Base-by-base conservation (phyloP, 92 coral and sea anemone species). In the Chrysogorgia sp. region DNA sequence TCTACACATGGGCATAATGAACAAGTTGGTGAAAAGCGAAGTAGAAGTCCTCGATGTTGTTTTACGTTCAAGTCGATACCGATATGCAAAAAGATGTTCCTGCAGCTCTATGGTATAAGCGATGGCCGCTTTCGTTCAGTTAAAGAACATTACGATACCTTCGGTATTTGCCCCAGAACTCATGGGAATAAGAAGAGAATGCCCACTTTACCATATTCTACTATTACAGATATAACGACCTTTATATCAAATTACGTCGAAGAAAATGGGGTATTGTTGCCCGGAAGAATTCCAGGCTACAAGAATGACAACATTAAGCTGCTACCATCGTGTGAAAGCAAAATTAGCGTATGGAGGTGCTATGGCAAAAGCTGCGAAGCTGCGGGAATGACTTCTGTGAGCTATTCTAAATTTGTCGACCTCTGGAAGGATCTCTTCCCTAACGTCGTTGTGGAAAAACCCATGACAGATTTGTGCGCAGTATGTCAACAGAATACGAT, bases 381-480 rank as follows among this genome's bases (percentile, higher is more conserved):
- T 30, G 15, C 82, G 28, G 82, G 81, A 25, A 77, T 58, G 62
- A 55, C 50, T 40, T 86, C 82, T 30, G 82, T 83, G 10, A 53
- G 90, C 43, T 87, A 83, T 77, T 68, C 85, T n/a, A 83, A 64
- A 71, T 68, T 86, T 56, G 34, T 71, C 17, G 67, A 78, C 35
- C 72, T 83, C 25, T 83, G 85, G 85, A 58, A 58, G 23, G 82
- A 83, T 70, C 83, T 86, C 63, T 71, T 60, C 57, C 87, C 82
- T 17, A 70, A 80, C 30, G 50, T 84, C 63, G 76, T 84, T 41
- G 82, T 88, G 13, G 89, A 86, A 19, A 88, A 84, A 63, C 92
- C 89, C 10, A 88, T 81, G 83, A 80, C 86, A 37, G 89, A 88
- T 49, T 74, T 88, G 55, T 88, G 86, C 76, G 53, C 82, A 33